These are phyloP conservation scores for Strongylocentrotus purpuratus DNA, from an alignment of 35 echinoderm and acorn worm species.

Conservation along the genomic window DNA sequence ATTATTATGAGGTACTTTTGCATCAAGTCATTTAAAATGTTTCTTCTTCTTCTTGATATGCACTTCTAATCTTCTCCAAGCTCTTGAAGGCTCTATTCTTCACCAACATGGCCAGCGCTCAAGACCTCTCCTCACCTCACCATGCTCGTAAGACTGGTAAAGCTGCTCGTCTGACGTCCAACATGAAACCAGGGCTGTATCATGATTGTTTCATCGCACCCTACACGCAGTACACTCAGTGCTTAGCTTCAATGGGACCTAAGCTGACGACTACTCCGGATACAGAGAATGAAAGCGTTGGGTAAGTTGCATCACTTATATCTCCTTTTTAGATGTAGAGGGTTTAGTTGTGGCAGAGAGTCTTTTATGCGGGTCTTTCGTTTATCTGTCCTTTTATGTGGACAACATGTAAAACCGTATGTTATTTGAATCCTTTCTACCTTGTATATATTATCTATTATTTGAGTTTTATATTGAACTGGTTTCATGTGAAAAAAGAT, in stretches of 20 bases:
- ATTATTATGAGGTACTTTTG: too few relatives aligned
- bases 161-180: slow-evolving; percentile 85
- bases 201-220: slow-evolving; percentile 94
- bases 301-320: slow-evolving; percentile 44
- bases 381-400: too few relatives aligned
- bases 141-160: slow-evolving; percentile 81
- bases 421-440: too few relatives aligned
- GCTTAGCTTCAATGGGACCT: slow-evolving; percentile 74
- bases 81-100: slow-evolving; percentile 92
- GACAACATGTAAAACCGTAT: too few relatives aligned
- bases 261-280: slow-evolving; percentile 70
- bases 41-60: not conserved
- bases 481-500: too few relatives aligned
- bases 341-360: too few relatives aligned
- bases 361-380: too few relatives aligned
- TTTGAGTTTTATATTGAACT: too few relatives aligned
- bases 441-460: too few relatives aligned
- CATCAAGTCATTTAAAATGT: not conserved
- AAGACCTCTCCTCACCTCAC: slow-evolving; percentile 69
- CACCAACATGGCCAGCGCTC: slow-evolving; percentile 87
- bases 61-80: slow-evolving; percentile 42
- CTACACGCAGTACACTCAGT: slow-evolving; percentile 97
- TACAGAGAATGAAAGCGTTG: slow-evolving; percentile 70
- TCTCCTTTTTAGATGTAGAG: not conserved
- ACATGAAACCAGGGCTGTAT: slow-evolving; percentile 89